A percentile compares a stretch with the other conserved stretches of the same genome.
These are phyloP conservation scores for Chionis minor DNA, from an alignment of 2,113 vertebrate genomes.

Conservation along the genomic window DNA sequence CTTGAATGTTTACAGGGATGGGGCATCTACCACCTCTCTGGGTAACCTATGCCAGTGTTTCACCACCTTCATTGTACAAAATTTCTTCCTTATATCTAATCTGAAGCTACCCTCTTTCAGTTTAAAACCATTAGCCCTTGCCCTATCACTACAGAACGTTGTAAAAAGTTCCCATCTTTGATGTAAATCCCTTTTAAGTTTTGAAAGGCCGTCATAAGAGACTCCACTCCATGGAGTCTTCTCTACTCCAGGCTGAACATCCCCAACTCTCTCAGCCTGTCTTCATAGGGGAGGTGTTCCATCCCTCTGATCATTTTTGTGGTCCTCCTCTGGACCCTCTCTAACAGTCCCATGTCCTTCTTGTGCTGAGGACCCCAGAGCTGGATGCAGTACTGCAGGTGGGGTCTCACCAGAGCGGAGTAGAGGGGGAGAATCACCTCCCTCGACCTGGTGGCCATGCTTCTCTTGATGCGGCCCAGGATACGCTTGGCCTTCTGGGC, in stretches of 20 bases:
- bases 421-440: not conserved
- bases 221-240: not conserved
- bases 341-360: not conserved
- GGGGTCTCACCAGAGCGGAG: not conserved
- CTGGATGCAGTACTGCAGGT: not conserved
- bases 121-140: not conserved
- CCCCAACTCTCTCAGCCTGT: not conserved
- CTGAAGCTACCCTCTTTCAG: not conserved
- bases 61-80: not conserved
- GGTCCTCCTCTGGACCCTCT: not conserved
- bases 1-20: not conserved
- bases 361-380: not conserved
- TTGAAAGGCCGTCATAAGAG: not conserved
- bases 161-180: not conserved
- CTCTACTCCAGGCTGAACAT: not conserved
- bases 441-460: not conserved
- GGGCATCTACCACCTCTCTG: not conserved
- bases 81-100: not conserved
- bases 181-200: not conserved
- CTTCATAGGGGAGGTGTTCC: not conserved
- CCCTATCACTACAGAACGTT: not conserved
- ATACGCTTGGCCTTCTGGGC: not conserved
- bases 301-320: not conserved
- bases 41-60: not conserved
- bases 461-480: not conserved